Evolutionary conservation across 1,140 invertebrate genomes (phyloP).

Genomic region (Penaeus indicus): DNA sequence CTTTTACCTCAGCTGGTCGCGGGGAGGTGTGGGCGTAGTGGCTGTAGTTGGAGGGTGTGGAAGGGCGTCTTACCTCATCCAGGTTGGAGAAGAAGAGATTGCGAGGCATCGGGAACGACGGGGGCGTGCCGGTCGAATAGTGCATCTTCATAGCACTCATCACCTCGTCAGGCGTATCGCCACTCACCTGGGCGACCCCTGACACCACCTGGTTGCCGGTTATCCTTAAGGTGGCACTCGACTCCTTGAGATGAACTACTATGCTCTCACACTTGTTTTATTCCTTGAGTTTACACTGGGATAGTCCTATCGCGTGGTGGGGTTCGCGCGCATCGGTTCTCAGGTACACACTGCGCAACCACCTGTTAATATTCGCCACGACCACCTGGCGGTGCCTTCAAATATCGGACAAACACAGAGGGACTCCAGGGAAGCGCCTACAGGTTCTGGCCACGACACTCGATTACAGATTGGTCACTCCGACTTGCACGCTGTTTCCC

Average conservation of each 20-base stretch:
- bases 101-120: constrained; percentile 54
- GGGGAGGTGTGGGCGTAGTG: constrained; percentile 50
- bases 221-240: background rate
- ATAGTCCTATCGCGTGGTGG: constrained; percentile 4
- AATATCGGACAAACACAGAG: constrained; percentile 8
- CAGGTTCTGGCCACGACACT: no score
- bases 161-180: constrained; percentile 17
- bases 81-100: constrained; percentile 61
- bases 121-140: constrained; percentile 54
- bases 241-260: background rate
- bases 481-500: no score
- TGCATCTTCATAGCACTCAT: constrained; percentile 63
- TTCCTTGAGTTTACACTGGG: constrained; percentile 10
- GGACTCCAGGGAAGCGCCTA: constrained; percentile 20
- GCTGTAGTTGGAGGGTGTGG: constrained; percentile 40
- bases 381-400: constrained; percentile 39
- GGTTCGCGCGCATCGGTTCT: constrained; percentile 33
- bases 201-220: constrained; percentile 1
- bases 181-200: background rate
- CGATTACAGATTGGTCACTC: no score
- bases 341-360: constrained; percentile 49
- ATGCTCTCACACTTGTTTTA: no score
- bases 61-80: constrained; percentile 57
- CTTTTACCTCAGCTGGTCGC: constrained; percentile 51
- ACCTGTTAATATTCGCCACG: constrained; percentile 47